A percentile compares a stretch with the other conserved stretches of the same genome.
phyloP scores from a whole-genome alignment of 2,113 vertebrate genomes.

The Syngnathus scovelli region DNA sequence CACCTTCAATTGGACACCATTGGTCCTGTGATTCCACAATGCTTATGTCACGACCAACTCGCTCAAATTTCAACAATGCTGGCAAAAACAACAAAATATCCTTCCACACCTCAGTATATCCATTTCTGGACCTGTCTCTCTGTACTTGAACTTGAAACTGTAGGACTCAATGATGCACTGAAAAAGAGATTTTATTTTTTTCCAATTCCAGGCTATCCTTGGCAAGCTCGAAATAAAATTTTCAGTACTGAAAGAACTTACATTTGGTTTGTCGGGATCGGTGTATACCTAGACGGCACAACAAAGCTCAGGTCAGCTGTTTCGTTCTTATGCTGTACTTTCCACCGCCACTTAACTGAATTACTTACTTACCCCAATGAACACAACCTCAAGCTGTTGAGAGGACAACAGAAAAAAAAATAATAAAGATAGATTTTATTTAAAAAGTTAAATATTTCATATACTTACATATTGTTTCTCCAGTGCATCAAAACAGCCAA shows the following conservation, averaged over 20 bases:
- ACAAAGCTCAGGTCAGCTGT: background rate
- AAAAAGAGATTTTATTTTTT: constrained; percentile 33
- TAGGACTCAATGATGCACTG: constrained; percentile 91
- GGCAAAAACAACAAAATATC: background rate
- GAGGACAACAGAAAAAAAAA: background rate
- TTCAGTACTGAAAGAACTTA: constrained; percentile 48
- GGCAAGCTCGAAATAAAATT: background rate
- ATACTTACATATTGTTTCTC: constrained; percentile 91
- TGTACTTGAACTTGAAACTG: constrained; percentile 94
- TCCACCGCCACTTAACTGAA: background rate
- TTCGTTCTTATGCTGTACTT: background rate
- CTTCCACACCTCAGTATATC: constrained; percentile 66
- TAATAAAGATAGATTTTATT: background rate
- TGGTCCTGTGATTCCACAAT: constrained; percentile 50
- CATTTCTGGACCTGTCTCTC: constrained; percentile 74
- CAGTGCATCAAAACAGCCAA: constrained; percentile 92
- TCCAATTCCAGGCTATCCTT: background rate
- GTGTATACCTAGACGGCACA: constrained; percentile 65
- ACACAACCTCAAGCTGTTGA: constrained; percentile 70
- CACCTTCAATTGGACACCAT: constrained; percentile 47
- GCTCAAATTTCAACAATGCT: background rate
- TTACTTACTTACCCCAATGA: constrained; percentile 74
- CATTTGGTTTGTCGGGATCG: constrained; percentile 66
- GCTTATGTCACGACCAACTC: background rate
- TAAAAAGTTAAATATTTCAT: background rate